Evolutionary conservation across 2,888 invertebrate genomes (phyloP).

Genomic region (Leptopilina syphax): DNA sequence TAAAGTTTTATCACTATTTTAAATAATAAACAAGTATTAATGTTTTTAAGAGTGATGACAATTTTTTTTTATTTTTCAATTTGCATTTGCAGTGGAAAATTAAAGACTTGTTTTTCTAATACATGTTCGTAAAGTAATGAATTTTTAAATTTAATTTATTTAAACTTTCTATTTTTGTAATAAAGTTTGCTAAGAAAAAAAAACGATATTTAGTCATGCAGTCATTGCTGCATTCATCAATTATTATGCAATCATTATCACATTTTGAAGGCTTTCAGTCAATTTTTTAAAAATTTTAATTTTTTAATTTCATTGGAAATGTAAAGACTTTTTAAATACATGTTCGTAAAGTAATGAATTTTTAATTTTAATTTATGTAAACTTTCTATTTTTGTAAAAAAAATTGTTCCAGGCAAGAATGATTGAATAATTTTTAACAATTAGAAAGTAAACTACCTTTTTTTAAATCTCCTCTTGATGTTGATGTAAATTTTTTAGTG

Average conservation of each 20-base stretch:
- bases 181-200: neutral
- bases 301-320: neutral
- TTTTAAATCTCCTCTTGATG: too few species aligned
- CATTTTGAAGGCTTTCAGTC: neutral
- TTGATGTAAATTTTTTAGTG: too few species aligned
- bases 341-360: neutral
- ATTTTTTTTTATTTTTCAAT: too few species aligned
- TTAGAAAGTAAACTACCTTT: too few species aligned
- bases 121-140: neutral
- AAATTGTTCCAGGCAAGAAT: neutral
- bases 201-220: neutral
- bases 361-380: neutral
- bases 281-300: neutral
- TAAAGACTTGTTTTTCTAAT: neutral
- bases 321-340: neutral
- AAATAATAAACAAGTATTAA: too few species aligned
- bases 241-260: neutral
- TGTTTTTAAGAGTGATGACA: too few species aligned
- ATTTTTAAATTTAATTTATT: neutral
- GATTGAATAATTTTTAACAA: too few species aligned
- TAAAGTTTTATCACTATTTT: too few species aligned
- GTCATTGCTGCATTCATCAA: neutral
- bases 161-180: neutral
- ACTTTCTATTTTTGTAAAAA: neutral
- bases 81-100: neutral